Evolutionary conservation across 37 sponge, comb jelly and placozoan species (phyloP).

Genomic region (Beroe forskalii): DNA sequence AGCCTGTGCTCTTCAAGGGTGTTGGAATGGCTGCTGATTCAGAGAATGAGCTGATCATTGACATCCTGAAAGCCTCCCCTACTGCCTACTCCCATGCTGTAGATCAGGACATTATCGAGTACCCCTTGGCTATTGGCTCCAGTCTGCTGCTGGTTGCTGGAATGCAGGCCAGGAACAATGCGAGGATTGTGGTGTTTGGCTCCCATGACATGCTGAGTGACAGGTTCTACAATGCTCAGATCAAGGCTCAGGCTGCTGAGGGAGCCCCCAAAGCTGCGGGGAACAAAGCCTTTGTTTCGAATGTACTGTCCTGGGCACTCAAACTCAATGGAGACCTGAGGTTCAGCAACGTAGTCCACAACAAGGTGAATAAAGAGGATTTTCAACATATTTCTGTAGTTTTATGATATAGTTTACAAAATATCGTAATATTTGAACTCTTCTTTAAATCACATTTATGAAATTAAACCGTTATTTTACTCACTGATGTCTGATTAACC

Average conservation of each 20-base stretch:
- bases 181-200: slow-evolving; percentile 85
- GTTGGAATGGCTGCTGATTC: slow-evolving; percentile 90
- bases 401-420: too few relatives aligned
- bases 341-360: slow-evolving; percentile 74
- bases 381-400: too few relatives aligned
- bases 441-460: too few relatives aligned
- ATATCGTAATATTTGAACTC: too few relatives aligned
- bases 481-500: too few relatives aligned
- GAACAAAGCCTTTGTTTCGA: slow-evolving; percentile 70
- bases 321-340: slow-evolving; percentile 85
- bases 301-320: slow-evolving; percentile 85
- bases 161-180: slow-evolving; percentile 94
- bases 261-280: slow-evolving; percentile 47
- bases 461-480: too few relatives aligned
- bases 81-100: slow-evolving; percentile 87
- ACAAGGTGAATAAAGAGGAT: slow-evolving; percentile 69
- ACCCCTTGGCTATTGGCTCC: slow-evolving; percentile 92
- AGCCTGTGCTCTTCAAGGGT: slow-evolving; percentile 78
- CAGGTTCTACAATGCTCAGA: slow-evolving; percentile 67
- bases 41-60: slow-evolving; percentile 87
- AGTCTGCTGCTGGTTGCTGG: slow-evolving; percentile 89
- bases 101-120: slow-evolving; percentile 70
- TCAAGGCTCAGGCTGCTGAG: slow-evolving; percentile 13
- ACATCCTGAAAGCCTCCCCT: slow-evolving; percentile 82
- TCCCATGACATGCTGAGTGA: slow-evolving; percentile 95